Conservation (phyloP, 2,797 vertebrate species). For the Oryzias sinensis region DNA sequence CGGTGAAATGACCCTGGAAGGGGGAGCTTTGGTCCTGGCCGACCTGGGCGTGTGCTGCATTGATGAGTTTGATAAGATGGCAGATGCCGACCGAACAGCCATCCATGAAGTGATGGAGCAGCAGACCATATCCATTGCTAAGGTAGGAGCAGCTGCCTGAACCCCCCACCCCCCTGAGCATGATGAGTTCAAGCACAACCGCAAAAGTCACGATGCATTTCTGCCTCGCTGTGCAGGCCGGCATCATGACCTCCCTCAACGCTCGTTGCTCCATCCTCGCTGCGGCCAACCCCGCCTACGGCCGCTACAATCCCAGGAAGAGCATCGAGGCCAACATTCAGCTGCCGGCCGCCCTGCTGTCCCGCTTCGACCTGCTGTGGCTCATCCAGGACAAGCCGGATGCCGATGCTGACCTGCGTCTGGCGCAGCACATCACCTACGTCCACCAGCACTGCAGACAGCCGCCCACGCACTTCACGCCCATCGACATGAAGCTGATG, state of each 20-base stretch:
- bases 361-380: conserved; percentile 93
- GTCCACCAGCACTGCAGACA: conserved; percentile 92
- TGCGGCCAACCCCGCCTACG: conserved; percentile 89
- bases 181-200: neutral
- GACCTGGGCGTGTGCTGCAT: conserved; percentile 92
- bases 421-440: conserved; percentile 94
- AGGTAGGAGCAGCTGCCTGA: conserved; percentile 58
- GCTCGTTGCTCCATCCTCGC: conserved; percentile 93
- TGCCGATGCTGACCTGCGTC: conserved; percentile 84
- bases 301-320: conserved; percentile 89
- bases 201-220: neutral
- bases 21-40: conserved; percentile 88
- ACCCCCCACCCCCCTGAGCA: neutral
- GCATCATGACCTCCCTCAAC: conserved; percentile 91
- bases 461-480: conserved; percentile 85
- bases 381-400: conserved; percentile 92
- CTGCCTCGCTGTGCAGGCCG: conserved; percentile 70
- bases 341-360: conserved; percentile 89
- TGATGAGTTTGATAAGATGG: conserved; percentile 97
- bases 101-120: conserved; percentile 98
- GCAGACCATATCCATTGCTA: conserved; percentile 94
- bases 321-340: conserved; percentile 90
- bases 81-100: conserved; percentile 87
- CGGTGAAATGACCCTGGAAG: conserved; percentile 89
- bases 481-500: conserved; percentile 91